These are phyloP conservation scores for Megalops cyprinoides DNA, from an alignment of 2,797 vertebrate species.

Conservation along the genomic window DNA sequence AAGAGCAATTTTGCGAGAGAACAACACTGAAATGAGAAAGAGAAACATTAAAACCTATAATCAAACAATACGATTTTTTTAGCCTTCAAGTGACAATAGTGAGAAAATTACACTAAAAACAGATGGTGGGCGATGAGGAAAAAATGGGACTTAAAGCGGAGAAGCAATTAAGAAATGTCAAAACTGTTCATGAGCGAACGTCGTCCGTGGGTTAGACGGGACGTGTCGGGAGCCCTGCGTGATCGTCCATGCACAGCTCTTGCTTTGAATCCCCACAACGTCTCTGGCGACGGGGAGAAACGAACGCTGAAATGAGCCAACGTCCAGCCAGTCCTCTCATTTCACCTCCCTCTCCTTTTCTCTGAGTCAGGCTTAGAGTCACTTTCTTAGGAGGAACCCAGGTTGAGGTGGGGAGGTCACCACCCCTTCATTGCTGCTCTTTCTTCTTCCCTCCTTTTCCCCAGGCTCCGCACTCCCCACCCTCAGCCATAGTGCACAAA, in stretches of 20 bases:
- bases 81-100: slow-evolving; percentile 74
- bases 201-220: slow-evolving; percentile 59
- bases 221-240: slow-evolving; percentile 64
- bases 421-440: slow-evolving; percentile 20
- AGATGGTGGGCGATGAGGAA: slow-evolving; percentile 57
- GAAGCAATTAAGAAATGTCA: slow-evolving; percentile 47
- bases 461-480: slow-evolving; percentile 24
- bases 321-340: slow-evolving; percentile 47
- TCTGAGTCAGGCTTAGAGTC: slow-evolving; percentile 38
- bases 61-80: slow-evolving; percentile 20
- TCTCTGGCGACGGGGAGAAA: slow-evolving; percentile 41
- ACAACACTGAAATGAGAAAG: slow-evolving; percentile 56
- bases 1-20: slow-evolving; percentile 41
- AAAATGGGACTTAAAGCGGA: slow-evolving; percentile 36
- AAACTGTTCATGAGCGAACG: slow-evolving; percentile 33
- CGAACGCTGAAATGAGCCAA: slow-evolving; percentile 51
- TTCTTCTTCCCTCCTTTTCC: slow-evolving; percentile 24
- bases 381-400: too few species aligned
- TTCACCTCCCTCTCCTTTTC: slow-evolving; percentile 39
- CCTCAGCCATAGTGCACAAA: slow-evolving; percentile 69
- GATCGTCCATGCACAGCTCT: slow-evolving; percentile 62
- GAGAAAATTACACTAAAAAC: slow-evolving; percentile 66
- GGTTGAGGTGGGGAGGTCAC: slow-evolving; percentile 16
- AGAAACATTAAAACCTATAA: neutral
- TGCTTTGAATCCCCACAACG: slow-evolving; percentile 51